Evolutionary conservation across 2,888 invertebrate genomes (phyloP), one percentile per base, ranked within the genome.

Genomic region (Nymphalis polychloros): DNA sequence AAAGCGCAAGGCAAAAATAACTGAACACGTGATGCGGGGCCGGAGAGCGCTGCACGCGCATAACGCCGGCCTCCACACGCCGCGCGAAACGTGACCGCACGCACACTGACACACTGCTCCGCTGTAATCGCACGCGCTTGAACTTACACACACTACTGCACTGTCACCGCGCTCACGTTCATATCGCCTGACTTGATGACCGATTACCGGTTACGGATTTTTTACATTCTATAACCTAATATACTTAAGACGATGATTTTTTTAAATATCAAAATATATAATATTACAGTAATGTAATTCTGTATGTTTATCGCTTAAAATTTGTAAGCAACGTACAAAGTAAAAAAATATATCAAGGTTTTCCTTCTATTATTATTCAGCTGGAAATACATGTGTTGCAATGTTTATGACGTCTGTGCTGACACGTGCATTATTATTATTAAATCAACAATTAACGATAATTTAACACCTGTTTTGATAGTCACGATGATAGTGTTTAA

Each of bases 31-130:
- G 72, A 71, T 75, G 66, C 70, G 72, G 78, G 68, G 73, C 66
- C 72, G 74, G 75, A 76, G 74, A 76, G 80, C 79, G 84, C 83
- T 81, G 83, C 81, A 76, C 76, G 76, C 74, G 75, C 68, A 78
- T 75, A 75, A 74, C 75, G 76, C 76, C 82, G 84, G 79, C 82
- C 82, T 81, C 84, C 80, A 86, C 89, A 89, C 89, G 86, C 88
- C 91, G 83, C 84, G 83, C 78, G 71, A 87, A 91, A 92, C 92
- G 92, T 92, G 91, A 91, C 89, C 79, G 77, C 70, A 69, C 75
- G 64, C 82, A 73, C 82, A 80, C 81, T 74, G 69, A 72, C 67
- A 71, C 65, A 35, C 13, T 10, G 10, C 57, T 13, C 10, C 1
- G 41, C n/a, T 19, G 19, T 41, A 17, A 27, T 19, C 57, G 41